Conservation (phyloP, 2,113 vertebrate species). For the Callaeas wilsoni region DNA sequence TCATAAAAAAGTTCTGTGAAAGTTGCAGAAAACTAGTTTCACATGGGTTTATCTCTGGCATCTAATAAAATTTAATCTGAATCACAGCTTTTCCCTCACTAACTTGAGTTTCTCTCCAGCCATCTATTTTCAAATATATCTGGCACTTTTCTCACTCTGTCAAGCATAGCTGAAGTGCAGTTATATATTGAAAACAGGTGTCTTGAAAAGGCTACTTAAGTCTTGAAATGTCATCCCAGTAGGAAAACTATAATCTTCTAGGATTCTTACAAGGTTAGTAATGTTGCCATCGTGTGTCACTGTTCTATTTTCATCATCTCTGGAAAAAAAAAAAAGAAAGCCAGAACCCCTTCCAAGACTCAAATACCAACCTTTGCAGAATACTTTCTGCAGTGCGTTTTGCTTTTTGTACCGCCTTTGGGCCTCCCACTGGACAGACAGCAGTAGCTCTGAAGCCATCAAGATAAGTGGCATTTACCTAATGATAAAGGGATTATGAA, state of each 20-base stretch:
- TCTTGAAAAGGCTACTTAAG: background rate
- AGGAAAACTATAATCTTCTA: background rate
- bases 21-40: background rate
- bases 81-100: background rate
- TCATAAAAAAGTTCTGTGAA: background rate
- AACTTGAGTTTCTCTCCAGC: background rate
- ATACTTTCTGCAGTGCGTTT: conserved; percentile 78
- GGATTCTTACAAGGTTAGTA: background rate
- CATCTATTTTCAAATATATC: background rate
- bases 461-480: conserved; percentile 84
- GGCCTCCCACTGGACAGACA: conserved; percentile 80
- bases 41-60: background rate
- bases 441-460: conserved; percentile 85
- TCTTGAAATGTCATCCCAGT: background rate
- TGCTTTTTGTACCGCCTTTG: conserved; percentile 77
- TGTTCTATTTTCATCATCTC: background rate
- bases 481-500: background rate
- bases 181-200: background rate
- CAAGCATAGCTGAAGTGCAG: background rate
- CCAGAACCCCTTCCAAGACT: background rate
- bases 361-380: conserved; percentile 75
- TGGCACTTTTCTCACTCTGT: background rate
- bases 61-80: background rate
- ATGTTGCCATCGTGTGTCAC: background rate
- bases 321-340: background rate